phyloP scores from a whole-genome alignment of 2,113 vertebrate species.

The Hemiprocne comata region DNA sequence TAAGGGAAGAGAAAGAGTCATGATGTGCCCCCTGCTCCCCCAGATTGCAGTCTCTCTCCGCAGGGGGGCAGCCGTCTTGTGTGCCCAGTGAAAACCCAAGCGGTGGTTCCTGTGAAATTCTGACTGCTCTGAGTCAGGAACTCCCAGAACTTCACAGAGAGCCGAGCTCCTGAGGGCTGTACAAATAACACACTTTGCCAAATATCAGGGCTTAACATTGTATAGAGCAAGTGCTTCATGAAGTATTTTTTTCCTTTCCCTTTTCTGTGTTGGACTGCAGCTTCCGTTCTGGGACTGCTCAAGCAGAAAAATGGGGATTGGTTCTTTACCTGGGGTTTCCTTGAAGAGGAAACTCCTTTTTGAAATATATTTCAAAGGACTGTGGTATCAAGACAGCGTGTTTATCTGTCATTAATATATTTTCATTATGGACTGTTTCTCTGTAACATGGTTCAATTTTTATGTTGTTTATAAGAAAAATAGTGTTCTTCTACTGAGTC shows the following conservation, averaged over 20 bases:
- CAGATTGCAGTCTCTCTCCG: not conserved
- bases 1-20: rapidly evolving
- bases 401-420: not conserved
- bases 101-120: not conserved
- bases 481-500: rapidly evolving
- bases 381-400: not conserved
- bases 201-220: not conserved
- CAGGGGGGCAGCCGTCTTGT: rapidly evolving
- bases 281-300: not conserved
- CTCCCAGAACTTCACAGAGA: rapidly evolving
- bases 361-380: not conserved
- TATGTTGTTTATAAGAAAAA: not conserved
- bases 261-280: not conserved
- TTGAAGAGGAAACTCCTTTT: not conserved
- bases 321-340: not conserved
- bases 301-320: not conserved
- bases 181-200: not conserved
- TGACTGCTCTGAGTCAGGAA: not conserved
- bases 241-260: not conserved
- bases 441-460: not conserved
- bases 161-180: not conserved
- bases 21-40: rapidly evolving
- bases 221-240: not conserved
- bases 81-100: not conserved
- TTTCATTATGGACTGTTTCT: not conserved